Evolutionary conservation across 2,113 vertebrate species (phyloP), one percentile per base, ranked within the genome.

Genomic region (Rhea americana): DNA sequence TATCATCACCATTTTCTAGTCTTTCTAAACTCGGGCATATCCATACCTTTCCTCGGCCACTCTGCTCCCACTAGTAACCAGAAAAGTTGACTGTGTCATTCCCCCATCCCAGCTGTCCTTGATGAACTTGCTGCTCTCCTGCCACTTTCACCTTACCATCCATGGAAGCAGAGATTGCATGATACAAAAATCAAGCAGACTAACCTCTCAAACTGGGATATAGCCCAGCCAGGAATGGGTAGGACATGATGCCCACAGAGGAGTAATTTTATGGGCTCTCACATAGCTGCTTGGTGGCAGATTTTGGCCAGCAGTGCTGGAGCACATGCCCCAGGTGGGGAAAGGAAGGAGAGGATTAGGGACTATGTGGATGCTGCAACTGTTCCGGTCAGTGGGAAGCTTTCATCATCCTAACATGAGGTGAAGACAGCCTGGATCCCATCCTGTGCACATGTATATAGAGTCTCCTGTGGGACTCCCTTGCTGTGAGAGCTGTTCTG

Each of bases 11-110:
- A 9, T 72, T 66, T 72, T 91, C 48, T 45, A 45, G 18, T 82
- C 39, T 39, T 87, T 87, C 81, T 73, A 47, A 84, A 26, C 22
- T 87, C 53, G 48, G 39, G 88, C 43, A 4, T 87, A 2, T 32
- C 32, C 35, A 43, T 53, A 75, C 21, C 32, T 92, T 89, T 86
- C 56, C 26, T 68, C 63, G 0, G 0, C 5, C 5, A 25, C 6
- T 11, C 16, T 17, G 20, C 16, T 30, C 73, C 74, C 41, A 88
- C 37, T n/a, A 81, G 26, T 47, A 39, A 30, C 45, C 48, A 58
- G 55, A 63, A 86, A 8, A 0, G 0, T 21, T 50, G 25, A 30
- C 48, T 65, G 25, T 1, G 3, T 37, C 37, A 7, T 74, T 74
- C 2, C 17, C 20, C 13, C 45, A 11, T 13, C 5, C 1, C 11